Evolutionary conservation across 2,113 vertebrate species (phyloP).

Genomic region (Candoia aspera): DNA sequence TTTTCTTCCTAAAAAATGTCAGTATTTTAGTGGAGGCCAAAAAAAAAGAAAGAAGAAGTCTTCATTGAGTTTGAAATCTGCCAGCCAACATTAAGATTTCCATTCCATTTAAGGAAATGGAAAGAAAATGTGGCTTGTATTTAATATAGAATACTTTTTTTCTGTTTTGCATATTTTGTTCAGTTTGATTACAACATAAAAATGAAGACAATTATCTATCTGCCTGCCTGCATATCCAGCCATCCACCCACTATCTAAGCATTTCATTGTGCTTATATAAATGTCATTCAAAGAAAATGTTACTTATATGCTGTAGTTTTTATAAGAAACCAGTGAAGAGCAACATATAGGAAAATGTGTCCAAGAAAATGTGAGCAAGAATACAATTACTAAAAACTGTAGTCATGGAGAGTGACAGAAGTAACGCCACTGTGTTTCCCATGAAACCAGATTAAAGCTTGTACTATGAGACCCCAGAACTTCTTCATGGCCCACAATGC

Average conservation of each 20-base stretch:
- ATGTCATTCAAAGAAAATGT: conserved; percentile 60
- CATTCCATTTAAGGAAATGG: conserved; percentile 41
- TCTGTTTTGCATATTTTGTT: conserved; percentile 32
- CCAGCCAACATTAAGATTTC: conserved; percentile 48
- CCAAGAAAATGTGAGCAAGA: conserved; percentile 34
- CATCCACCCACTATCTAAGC: conserved; percentile 30
- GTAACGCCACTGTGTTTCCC: conserved; percentile 30
- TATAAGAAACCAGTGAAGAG: conserved; percentile 10
- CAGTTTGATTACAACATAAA: neutral
- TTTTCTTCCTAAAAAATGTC: conserved; percentile 1
- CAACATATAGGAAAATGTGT: conserved; percentile 51
- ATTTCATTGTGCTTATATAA: conserved; percentile 62
- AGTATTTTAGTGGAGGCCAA: conserved; percentile 26
- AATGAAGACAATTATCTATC: neutral
- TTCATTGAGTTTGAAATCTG: conserved; percentile 52
- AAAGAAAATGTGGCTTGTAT: conserved; percentile 2
- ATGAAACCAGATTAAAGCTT: conserved; percentile 52
- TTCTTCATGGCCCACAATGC: conserved; percentile 51
- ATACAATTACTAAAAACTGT: conserved; percentile 45
- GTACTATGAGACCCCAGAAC: conserved; percentile 42
- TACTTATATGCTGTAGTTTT: conserved; percentile 56
- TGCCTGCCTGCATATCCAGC: neutral
- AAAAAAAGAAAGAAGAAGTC: conserved; percentile 30
- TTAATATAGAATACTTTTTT: conserved; percentile 42
- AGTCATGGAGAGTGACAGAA: neutral